phyloP scores from a whole-genome alignment of 2,888 invertebrate species.

The Arctia plantaginis region DNA sequence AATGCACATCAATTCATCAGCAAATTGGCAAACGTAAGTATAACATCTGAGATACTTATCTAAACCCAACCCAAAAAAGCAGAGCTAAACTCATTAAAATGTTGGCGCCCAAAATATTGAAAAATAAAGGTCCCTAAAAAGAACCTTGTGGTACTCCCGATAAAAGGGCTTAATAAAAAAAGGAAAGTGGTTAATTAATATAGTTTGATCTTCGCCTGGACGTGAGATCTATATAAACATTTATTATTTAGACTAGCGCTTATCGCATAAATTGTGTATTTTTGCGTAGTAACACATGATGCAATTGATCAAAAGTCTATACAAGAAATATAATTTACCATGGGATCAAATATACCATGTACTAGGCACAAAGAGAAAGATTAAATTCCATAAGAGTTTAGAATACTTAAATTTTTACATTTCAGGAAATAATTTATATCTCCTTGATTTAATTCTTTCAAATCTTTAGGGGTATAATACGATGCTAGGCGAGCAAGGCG shows the following conservation, averaged over 20 bases:
- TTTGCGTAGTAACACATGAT: neutral
- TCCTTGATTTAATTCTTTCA: too few relatives aligned
- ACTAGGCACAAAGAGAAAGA: neutral
- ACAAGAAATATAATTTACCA: neutral
- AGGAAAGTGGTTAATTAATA: neutral
- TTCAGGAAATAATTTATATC: too few relatives aligned
- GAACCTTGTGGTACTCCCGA: neutral
- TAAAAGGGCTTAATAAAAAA: neutral
- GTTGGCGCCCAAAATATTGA: neutral
- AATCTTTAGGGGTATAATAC: slow-evolving; percentile 89
- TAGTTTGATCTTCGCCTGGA: neutral
- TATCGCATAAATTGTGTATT: neutral
- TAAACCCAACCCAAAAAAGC: neutral
- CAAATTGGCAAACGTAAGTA: slow-evolving; percentile 88
- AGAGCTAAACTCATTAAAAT: neutral
- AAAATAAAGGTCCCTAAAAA: neutral
- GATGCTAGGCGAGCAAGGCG: slow-evolving; percentile 91
- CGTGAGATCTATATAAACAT: too few relatives aligned
- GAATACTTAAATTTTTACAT: neutral
- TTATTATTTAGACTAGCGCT: neutral
- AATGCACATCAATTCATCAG: slow-evolving; percentile 92
- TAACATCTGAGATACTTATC: neutral
- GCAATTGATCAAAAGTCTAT: neutral
- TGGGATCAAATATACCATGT: neutral
- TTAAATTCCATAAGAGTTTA: neutral